These are phyloP conservation scores for Pangasius djambal DNA, from an alignment of 2,797 vertebrate species.

Conservation along the genomic window DNA sequence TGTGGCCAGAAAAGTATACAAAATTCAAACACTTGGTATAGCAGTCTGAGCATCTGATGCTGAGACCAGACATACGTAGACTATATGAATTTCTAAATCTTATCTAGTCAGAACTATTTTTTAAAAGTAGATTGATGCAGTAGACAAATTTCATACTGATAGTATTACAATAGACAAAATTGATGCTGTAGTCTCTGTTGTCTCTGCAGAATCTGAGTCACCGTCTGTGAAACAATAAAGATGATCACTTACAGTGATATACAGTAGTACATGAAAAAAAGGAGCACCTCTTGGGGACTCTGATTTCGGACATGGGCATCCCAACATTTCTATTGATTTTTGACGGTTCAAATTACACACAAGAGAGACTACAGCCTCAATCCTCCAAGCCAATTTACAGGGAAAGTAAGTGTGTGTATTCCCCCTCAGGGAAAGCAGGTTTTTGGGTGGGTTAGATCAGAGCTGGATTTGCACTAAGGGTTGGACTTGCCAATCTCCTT, in stretches of 20 bases:
- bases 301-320: slow-evolving; percentile 50
- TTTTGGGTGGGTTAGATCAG: neutral
- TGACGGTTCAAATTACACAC: slow-evolving; percentile 39
- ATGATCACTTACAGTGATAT: slow-evolving; percentile 20
- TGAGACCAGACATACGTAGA: neutral
- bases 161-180: slow-evolving; percentile 4
- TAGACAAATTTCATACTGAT: slow-evolving; percentile 2
- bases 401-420: slow-evolving; percentile 35
- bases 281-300: neutral
- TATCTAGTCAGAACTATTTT: neutral
- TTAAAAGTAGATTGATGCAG: neutral
- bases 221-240: neutral
- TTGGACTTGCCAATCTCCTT: neutral
- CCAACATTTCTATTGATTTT: slow-evolving; percentile 58
- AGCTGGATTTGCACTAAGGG: neutral
- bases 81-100: neutral
- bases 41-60: neutral
- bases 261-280: neutral
- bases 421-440: slow-evolving; percentile 17
- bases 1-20: neutral
- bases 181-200: neutral
- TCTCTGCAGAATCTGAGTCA: slow-evolving; percentile 15
- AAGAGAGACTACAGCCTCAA: slow-evolving; percentile 36
- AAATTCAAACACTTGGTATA: neutral
- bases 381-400: slow-evolving; percentile 50